Conservation (phyloP, 2,797 vertebrate genomes). For the Hemitrygon akajei region DNA sequence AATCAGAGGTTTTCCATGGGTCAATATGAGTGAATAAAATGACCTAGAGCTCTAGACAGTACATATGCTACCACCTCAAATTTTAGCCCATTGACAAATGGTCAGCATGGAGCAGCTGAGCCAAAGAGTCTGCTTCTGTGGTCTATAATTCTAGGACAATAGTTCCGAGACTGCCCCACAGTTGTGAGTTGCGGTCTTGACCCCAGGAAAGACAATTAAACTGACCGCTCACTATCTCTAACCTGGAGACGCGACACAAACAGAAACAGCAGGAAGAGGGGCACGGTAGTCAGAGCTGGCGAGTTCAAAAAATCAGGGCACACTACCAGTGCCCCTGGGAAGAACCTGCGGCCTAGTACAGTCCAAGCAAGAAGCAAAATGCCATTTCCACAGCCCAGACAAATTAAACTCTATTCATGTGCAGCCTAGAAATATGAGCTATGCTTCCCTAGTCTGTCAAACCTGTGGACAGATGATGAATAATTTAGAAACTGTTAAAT, state of each 20-base stretch:
- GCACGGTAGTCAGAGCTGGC: too few species aligned
- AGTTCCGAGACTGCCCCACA: not conserved
- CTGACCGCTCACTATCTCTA: not conserved
- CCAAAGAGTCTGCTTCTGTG: too few species aligned
- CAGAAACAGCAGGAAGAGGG: not conserved
- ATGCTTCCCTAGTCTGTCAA: conserved; percentile 18
- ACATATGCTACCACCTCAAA: too few species aligned
- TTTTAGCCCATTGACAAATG: too few species aligned
- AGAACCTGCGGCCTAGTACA: too few species aligned
- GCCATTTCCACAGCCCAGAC: not conserved
- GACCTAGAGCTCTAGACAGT: too few species aligned
- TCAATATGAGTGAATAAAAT: too few species aligned
- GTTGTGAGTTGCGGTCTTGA: not conserved
- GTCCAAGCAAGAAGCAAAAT: too few species aligned
- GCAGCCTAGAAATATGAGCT: not conserved
- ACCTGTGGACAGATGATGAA: conserved; percentile 5
- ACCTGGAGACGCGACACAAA: not conserved
- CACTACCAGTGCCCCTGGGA: too few species aligned
- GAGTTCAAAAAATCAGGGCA: too few species aligned
- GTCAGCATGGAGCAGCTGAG: too few species aligned
- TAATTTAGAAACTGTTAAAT: conserved; percentile 36
- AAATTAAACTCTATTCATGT: conserved; percentile 25
- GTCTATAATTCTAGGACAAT: not conserved
- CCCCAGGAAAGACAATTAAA: not conserved
- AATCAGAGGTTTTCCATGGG: too few species aligned